Evolutionary conservation across 35 echinoderm and acorn worm genomes (phyloP), one percentile per base, ranked within the genome.

Genomic region (Hemicentrotus pulcherrimus): DNA sequence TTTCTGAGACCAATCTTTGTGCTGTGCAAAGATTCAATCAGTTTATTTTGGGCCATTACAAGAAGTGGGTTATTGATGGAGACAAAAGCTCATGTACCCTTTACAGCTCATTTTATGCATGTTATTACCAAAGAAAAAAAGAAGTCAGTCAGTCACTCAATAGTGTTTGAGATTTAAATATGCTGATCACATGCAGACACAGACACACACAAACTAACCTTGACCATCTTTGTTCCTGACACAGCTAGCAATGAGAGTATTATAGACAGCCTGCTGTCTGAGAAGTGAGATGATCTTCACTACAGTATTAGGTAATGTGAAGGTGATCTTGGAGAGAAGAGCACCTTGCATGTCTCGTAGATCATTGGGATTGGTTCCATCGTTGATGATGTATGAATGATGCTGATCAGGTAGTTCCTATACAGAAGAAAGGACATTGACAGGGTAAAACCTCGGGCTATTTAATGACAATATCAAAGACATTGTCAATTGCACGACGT

Each of bases 191-290:
- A 41, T 41, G 35, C 35, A 59, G 52, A 59, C 52, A 59, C 6
- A 59, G 52, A 11, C 52, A 59, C 11, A 59, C 52, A 59, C 11
- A 59, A 30, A 90, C 46, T 96, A 46, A 96, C 95, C 95, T 95
- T 86, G 70, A 31, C 91, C 32, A 45, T 95, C 95, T 61, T 96
- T 94, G 11, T 61, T 86, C 35, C 97, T 47, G 35, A 99, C 97
- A 96, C 98, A 99, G 94, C 98, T 99, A 3, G 98, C 96, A 35
- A 99, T 96, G 71, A 99, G 97, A 32, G 98, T 88, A 65, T 99
- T 99, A 95, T 99, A 99, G 32, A 92, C 96, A 47, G 97, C 97
- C 94, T 99, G 98, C 90, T 99, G 97, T 87, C 98, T 88, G 46
- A 99, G 61, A 47, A 88, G 86, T 46, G 47, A 48, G 12, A 99